Evolutionary conservation across 2,113 vertebrate species (phyloP).

Genomic region (Elanus axillaris): DNA sequence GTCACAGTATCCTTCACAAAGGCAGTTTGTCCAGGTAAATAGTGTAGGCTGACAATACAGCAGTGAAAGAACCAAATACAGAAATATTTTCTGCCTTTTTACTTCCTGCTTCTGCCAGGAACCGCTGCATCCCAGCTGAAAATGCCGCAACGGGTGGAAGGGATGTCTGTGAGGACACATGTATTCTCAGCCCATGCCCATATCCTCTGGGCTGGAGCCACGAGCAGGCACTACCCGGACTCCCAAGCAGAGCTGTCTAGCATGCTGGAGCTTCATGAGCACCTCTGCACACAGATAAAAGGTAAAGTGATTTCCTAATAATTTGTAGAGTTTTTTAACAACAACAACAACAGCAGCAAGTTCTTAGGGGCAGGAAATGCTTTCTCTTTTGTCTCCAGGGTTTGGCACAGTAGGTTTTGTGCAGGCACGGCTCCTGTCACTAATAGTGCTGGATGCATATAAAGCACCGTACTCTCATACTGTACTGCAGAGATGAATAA

Average conservation of each 20-base stretch:
- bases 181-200: neutral
- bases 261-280: neutral
- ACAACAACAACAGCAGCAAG: neutral
- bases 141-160: neutral
- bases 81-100: neutral
- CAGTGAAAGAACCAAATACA: neutral
- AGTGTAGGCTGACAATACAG: neutral
- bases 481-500: neutral
- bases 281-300: neutral
- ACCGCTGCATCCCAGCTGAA: neutral
- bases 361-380: neutral
- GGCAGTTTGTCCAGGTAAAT: neutral
- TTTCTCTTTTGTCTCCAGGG: neutral
- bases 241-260: neutral
- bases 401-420: neutral
- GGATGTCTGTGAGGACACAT: rapidly evolving
- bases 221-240: neutral
- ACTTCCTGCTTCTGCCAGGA: neutral
- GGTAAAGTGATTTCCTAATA: neutral
- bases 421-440: neutral
- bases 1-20: neutral
- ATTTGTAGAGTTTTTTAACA: neutral
- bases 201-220: neutral
- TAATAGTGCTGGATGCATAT: neutral
- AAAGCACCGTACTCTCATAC: neutral